A percentile compares a stretch with the other conserved stretches of the same genome.
Evolutionary conservation across 2,888 invertebrate genomes (phyloP).

Genomic region (Erebia ligea): DNA sequence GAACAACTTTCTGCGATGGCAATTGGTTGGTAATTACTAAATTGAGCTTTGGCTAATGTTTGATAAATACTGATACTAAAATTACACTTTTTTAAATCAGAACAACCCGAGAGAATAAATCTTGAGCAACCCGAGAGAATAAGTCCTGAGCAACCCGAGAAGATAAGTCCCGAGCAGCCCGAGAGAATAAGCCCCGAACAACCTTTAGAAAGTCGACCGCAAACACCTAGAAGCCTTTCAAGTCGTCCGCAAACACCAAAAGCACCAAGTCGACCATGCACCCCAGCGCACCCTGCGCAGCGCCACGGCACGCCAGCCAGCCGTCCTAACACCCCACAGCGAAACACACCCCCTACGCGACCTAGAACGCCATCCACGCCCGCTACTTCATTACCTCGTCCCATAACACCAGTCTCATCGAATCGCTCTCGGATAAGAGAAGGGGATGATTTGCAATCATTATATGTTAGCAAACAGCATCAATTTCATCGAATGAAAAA

Average conservation of each 20-base stretch:
- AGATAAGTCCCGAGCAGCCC: slow-evolving; percentile 10
- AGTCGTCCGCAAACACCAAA: slow-evolving; percentile 64
- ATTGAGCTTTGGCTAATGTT: neutral
- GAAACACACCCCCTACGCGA: slow-evolving; percentile 41
- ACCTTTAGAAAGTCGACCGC: slow-evolving; percentile 54
- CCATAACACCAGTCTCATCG: slow-evolving; percentile 24
- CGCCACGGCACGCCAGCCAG: slow-evolving; percentile 51
- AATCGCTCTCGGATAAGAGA: slow-evolving; percentile 45
- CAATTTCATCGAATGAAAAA: slow-evolving; percentile 69
- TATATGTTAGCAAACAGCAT: slow-evolving; percentile 57
- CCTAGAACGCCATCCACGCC: slow-evolving; percentile 48
- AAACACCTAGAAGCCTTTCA: slow-evolving; percentile 58
- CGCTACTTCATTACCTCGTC: slow-evolving; percentile 22
- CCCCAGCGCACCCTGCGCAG: slow-evolving; percentile 51
- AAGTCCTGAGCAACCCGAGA: slow-evolving; percentile 43
- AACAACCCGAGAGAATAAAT: neutral
- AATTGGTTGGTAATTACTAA: slow-evolving; percentile 9
- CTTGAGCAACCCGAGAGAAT: slow-evolving; percentile 20
- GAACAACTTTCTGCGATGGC: neutral
- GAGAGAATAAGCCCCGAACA: slow-evolving; percentile 43
- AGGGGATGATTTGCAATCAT: slow-evolving; percentile 57
- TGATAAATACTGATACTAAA: neutral
- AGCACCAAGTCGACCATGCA: slow-evolving; percentile 54
- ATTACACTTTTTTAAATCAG: neutral
- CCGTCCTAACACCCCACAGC: slow-evolving; percentile 61